Percentiles rank a stretch among this genome's conserved stretches.
phyloP scores from a whole-genome alignment of 2,113 vertebrate genomes.

The Ptilonorhynchus violaceus region DNA sequence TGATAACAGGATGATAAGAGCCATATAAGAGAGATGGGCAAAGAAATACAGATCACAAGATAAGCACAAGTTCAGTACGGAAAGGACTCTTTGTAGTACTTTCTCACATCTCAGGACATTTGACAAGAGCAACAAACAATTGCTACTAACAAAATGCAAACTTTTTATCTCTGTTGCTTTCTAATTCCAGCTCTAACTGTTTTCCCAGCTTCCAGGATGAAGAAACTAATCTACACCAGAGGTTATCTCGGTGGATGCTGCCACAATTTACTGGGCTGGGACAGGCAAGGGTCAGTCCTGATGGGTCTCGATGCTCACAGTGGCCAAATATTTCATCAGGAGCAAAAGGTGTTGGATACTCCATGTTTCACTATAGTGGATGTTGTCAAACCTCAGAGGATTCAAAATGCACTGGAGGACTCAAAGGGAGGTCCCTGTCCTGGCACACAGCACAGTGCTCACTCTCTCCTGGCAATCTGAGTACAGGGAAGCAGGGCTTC shows the following conservation, averaged over 20 bases:
- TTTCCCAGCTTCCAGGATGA: background rate
- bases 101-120: background rate
- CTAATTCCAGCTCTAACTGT: background rate
- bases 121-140: background rate
- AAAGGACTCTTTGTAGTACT: background rate
- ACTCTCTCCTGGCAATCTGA: background rate
- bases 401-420: fast-evolving
- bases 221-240: background rate
- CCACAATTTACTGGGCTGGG: background rate
- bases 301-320: background rate
- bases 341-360: background rate
- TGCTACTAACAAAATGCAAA: background rate
- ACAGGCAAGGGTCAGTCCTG: background rate
- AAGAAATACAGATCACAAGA: background rate
- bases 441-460: fast-evolving
- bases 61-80: background rate
- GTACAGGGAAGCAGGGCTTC: background rate
- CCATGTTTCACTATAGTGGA: fast-evolving
- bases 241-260: background rate
- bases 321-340: background rate
- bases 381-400: background rate
- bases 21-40: background rate
- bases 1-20: background rate
- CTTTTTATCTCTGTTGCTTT: background rate
- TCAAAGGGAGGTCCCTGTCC: fast-evolving